A percentile compares a stretch with the other conserved stretches of the same genome.
Evolutionary conservation across 2,113 vertebrate genomes (phyloP).

Genomic region (Vombatus ursinus): DNA sequence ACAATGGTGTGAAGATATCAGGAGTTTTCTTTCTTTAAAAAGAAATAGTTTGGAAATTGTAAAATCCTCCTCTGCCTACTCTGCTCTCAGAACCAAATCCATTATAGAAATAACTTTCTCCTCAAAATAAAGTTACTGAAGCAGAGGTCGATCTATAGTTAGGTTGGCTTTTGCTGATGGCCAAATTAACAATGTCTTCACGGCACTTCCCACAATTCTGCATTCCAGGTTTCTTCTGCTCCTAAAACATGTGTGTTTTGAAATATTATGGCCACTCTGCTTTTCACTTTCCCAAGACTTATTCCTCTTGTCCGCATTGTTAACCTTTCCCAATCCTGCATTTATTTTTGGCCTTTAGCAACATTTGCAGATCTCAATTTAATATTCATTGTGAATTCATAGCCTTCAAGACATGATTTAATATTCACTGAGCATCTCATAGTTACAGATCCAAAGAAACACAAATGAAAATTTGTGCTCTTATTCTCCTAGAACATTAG

Average conservation of each 20-base stretch:
- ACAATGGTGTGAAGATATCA: conserved; percentile 25
- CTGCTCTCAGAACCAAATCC: conserved; percentile 65
- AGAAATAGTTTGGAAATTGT: not conserved
- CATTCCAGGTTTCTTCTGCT: not conserved
- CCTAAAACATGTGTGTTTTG: not conserved
- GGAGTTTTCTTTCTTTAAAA: conserved; percentile 65
- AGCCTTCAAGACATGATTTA: not conserved
- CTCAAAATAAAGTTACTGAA: conserved; percentile 44
- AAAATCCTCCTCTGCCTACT: not conserved
- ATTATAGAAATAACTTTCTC: conserved; percentile 66
- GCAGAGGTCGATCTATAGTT: not conserved
- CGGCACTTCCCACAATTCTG: not conserved
- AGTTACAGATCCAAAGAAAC: not conserved
- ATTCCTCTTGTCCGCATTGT: not conserved
- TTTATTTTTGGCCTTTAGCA: not conserved
- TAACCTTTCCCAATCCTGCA: not conserved
- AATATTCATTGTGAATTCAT: not conserved
- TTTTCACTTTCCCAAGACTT: not conserved
- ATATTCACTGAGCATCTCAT: not conserved
- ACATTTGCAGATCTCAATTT: not conserved
- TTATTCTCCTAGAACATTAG: not conserved
- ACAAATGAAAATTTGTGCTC: not conserved
- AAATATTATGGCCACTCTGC: too few relatives aligned
- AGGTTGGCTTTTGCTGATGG: not conserved
- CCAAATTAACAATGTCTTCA: conserved; percentile 34